These are phyloP conservation scores for Oriolus oriolus DNA, from an alignment of 2,113 vertebrate species.

Conservation along the genomic window DNA sequence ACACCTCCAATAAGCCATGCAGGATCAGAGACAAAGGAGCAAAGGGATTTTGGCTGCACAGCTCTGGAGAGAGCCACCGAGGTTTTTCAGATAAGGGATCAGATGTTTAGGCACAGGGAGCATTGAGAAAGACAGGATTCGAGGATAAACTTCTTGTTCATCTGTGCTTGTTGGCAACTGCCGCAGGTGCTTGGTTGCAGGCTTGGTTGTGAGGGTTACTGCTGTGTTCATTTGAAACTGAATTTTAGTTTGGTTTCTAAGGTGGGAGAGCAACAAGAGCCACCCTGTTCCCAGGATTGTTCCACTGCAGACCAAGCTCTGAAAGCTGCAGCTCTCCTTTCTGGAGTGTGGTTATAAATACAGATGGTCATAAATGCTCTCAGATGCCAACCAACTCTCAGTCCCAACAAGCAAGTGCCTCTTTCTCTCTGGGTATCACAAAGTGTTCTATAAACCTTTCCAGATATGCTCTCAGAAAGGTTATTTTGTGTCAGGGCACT, in stretches of 20 bases:
- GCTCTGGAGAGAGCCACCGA: neutral
- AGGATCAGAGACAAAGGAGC: neutral
- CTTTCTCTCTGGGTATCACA: neutral
- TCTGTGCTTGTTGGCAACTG: neutral
- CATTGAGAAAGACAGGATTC: neutral
- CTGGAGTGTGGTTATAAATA: neutral
- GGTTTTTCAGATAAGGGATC: neutral
- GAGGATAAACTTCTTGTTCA: neutral
- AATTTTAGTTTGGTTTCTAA: neutral
- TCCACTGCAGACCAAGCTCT: neutral
- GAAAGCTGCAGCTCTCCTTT: neutral
- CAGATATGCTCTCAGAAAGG: neutral
- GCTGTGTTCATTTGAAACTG: neutral
- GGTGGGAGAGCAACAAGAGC: neutral
- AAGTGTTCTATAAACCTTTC: neutral
- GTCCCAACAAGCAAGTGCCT: neutral
- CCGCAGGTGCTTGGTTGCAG: fast-evolving
- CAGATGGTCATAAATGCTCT: neutral
- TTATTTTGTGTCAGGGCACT: neutral
- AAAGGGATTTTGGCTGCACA: neutral
- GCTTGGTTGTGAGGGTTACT: neutral
- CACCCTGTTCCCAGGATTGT: neutral
- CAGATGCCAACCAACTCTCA: neutral
- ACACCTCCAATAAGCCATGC: neutral
- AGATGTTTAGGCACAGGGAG: neutral